Base-by-base conservation (phyloP, 30 jellyfish, hydroid and myxozoan genomes). In the Hydractinia echinata region DNA sequence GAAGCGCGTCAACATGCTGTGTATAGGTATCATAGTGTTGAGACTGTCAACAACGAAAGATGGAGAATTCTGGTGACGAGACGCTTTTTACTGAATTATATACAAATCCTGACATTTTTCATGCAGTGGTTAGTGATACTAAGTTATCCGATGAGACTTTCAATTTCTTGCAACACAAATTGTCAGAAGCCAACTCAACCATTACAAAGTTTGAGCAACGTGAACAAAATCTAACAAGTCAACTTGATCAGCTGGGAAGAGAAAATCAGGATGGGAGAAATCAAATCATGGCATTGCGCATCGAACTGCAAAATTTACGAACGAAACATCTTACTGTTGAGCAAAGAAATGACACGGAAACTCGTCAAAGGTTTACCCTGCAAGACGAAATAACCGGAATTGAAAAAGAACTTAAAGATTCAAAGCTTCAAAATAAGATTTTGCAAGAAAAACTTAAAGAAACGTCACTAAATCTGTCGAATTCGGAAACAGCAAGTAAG, bases 251-350 rank as follows among this genome's bases (percentile, higher is more conserved):
- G 6, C 18, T 64, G 74, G 39, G 39, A 64, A 64, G 74, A 64
- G 74, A 64, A 64, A 64, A 64, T 7, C 74, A 64, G 39, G 74
- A 64, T 6, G 74, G 51, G 19, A n/a, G 19, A n/a, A 51, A 51
- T 6, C 74, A 64, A 64, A 13, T 64, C 39, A 13, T 44, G 19
- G 19, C 39, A 13, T n/a, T 64, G 74, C 19, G 39, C 19, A n/a
- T 51, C 19, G 74, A 64, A 51, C 39, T 64, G 74, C 74, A 64
- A 64, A 64, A 64, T 64, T 51, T 64, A n/a, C 74, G 74, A 7
- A 51, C 74, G 39, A 64, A 64, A 51, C 39, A 51, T 64, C 39
- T 64, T 44, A 51, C 74, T 64, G 7, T 1, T 13, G 74, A 64
- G 39, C 74, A 64, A 13, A 64, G 18, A 51, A 51, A n/a, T 6